These are phyloP conservation scores for Gallinago nigripennis DNA, from an alignment of 2,797 vertebrate species.

Conservation along the genomic window DNA sequence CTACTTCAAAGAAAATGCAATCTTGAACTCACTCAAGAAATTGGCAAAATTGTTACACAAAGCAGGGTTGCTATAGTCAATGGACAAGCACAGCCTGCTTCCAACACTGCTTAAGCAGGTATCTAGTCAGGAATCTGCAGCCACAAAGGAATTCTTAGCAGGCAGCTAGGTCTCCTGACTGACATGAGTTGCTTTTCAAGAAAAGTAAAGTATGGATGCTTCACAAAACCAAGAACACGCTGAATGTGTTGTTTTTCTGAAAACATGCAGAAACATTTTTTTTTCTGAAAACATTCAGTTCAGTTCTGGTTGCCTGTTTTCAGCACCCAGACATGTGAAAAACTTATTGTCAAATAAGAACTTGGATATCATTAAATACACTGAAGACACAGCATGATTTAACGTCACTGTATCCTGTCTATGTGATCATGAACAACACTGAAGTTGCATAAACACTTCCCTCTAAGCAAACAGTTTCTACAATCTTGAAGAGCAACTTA, in stretches of 20 bases:
- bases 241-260: not conserved
- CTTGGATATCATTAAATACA: not conserved
- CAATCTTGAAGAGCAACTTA: not conserved
- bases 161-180: not conserved
- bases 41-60: not conserved
- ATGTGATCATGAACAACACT: not conserved
- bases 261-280: not conserved
- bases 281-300: not conserved
- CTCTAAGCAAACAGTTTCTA: not conserved
- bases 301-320: not conserved
- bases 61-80: not conserved
- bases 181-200: not conserved
- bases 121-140: not conserved
- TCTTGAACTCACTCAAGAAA: not conserved
- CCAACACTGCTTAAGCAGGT: not conserved
- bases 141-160: not conserved
- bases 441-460: not conserved
- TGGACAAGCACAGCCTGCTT: not conserved
- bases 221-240: not conserved
- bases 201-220: not conserved
- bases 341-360: not conserved
- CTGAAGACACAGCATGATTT: not conserved
- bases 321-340: not conserved
- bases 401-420: not conserved
- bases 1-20: not conserved